Conservation (phyloP, 1,140 invertebrate species). For the Tetragonula clypearis region DNA sequence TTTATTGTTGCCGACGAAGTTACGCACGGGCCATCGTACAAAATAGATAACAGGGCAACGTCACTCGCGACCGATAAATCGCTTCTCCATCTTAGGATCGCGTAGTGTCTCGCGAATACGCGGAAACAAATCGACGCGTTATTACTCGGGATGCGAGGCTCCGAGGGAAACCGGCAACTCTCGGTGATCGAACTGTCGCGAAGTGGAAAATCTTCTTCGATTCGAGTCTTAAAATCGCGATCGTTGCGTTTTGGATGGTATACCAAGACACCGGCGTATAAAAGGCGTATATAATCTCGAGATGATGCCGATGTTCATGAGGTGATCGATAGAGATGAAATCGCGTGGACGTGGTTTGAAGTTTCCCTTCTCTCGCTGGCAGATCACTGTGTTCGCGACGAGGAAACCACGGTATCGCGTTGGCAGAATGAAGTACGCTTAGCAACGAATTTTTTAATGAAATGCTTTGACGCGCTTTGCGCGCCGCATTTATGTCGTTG, state of each 20-base stretch:
- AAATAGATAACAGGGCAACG: neutral
- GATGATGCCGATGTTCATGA: neutral
- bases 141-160: neutral
- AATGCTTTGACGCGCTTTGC: constrained; percentile 76
- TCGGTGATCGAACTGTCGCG: neutral
- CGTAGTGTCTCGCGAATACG: constrained; percentile 4
- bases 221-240: neutral
- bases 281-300: neutral
- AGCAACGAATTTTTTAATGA: constrained; percentile 70
- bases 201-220: neutral
- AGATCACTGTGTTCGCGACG: neutral
- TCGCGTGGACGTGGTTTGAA: neutral
- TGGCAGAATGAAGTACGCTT: constrained; percentile 52
- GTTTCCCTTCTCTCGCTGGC: neutral
- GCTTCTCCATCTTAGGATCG: neutral
- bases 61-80: neutral
- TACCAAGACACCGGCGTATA: neutral
- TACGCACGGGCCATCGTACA: neutral
- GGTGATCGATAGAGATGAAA: neutral
- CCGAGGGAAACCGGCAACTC: neutral
- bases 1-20: constrained; percentile 54
- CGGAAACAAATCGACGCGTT: constrained; percentile 3
- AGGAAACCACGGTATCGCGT: neutral
- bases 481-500: constrained; percentile 59
- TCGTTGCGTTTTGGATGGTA: neutral